phyloP scores from a whole-genome alignment of 1,140 invertebrate genomes.

The Conus ventricosus region DNA sequence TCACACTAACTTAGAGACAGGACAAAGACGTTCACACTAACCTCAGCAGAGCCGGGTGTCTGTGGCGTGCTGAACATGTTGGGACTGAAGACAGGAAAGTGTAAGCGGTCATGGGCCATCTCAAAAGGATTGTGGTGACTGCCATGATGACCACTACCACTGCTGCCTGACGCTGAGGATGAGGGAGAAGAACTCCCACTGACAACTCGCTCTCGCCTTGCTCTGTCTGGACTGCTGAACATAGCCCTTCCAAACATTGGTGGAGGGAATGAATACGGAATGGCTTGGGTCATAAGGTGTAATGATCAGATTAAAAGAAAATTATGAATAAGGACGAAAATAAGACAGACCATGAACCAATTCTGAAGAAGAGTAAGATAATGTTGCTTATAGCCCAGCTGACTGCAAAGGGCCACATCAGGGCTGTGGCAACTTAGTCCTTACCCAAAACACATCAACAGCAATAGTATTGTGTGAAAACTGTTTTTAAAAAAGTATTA shows the following conservation, averaged over 20 bases:
- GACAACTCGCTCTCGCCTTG: neutral
- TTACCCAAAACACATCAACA: no score
- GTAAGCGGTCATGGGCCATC: constrained; percentile 50
- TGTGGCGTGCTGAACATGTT: constrained; percentile 57
- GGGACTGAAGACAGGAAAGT: constrained; percentile 65
- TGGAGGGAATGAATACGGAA: neutral
- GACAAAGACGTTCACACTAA: neutral
- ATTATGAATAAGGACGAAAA: no score
- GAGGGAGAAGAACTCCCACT: constrained; percentile 12
- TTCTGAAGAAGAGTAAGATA: no score
- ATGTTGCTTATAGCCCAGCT: no score
- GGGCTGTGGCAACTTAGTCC: no score
- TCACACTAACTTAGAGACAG: no score
- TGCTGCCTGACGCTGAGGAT: constrained; percentile 15
- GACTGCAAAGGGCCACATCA: no score
- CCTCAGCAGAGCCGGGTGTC: constrained; percentile 55
- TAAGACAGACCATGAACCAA: no score
- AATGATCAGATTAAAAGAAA: no score
- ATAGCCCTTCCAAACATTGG: constrained; percentile 13
- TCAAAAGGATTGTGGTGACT: constrained; percentile 66
- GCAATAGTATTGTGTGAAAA: no score
- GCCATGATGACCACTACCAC: neutral
- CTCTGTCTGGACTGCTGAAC: neutral
- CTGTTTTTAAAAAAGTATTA: no score
- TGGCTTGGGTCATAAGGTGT: no score